phyloP scores from a whole-genome alignment of 2,888 invertebrate species.

The Bombylius discolor region DNA sequence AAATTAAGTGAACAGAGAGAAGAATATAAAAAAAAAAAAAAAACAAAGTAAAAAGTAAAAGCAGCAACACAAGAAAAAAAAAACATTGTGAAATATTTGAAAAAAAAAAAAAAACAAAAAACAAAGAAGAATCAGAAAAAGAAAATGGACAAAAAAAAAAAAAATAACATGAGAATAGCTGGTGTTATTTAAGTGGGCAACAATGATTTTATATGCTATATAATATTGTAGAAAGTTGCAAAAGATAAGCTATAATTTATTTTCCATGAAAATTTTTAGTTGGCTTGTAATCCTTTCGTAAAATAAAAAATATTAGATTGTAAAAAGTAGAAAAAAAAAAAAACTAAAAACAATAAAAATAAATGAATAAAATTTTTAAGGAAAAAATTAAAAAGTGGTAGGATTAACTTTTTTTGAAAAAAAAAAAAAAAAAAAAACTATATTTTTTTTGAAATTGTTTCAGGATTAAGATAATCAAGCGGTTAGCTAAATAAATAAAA shows the following conservation, averaged over 20 bases:
- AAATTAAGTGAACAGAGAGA: slow-evolving; percentile 6
- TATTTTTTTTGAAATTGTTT: slow-evolving; percentile 6
- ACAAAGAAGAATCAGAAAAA: neutral
- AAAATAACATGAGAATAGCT: neutral
- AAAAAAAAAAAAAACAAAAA: too few relatives aligned
- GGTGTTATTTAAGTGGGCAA: slow-evolving; percentile 6
- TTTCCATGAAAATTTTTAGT: slow-evolving; percentile 1
- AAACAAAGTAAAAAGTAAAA: neutral
- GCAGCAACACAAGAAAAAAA: neutral
- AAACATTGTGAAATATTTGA: too few relatives aligned
- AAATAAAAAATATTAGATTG: too few relatives aligned
- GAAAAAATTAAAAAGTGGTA: neutral
- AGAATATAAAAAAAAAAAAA: neutral
- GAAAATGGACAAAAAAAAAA: neutral
- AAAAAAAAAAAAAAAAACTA: neutral
- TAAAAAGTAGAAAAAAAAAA: neutral
- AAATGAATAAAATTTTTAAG: too few relatives aligned
- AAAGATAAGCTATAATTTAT: slow-evolving; percentile 6
- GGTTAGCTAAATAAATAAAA: neutral
- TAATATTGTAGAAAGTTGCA: too few relatives aligned
- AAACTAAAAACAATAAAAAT: too few relatives aligned
- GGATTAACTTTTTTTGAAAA: neutral
- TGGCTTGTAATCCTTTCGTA: too few relatives aligned
- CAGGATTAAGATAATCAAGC: slow-evolving; percentile 2
- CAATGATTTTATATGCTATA: neutral